Evolutionary conservation across 2,113 vertebrate species (phyloP), one percentile per base, ranked within the genome.

Genomic region (Terrapene triunguis): DNA sequence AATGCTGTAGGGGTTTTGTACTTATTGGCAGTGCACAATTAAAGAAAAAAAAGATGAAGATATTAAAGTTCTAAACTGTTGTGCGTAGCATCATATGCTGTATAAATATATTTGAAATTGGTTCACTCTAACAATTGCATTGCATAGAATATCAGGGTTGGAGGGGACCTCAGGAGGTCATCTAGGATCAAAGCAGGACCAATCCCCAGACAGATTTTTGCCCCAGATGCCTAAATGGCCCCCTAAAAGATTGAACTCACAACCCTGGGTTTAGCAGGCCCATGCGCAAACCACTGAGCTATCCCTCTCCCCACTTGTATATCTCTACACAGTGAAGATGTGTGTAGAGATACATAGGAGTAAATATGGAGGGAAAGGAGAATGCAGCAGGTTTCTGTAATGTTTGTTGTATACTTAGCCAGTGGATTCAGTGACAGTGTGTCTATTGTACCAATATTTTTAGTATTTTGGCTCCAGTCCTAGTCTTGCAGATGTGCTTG

Each of bases 361-460:
- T 24, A 22, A 48, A 35, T 32, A 27, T 24, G 14, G 10, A 87
- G 42, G 11, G 82, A 50, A 81, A 89, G n/a, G 65, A 92, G 82
- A 85, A 91, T 90, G 74, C 22, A 80, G n/a, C 5, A 50, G 50
- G 22, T 85, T 94, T 90, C 65, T 94, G 82, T 72, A 87, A 44
- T 74, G 32, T 93, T 95, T 93, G 59, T 87, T 92, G 25, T 32
- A 32, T 48, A 78, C 48, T 17, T 97, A 93, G 89, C 94, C 65
- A 54, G 62, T 74, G 9, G 12, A 21, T 87, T 91, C 84, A 89
- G 51, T 94, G 91, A 96, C 95, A 96, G 84, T 5, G 7, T 72
- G 57, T 96, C 92, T 96, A 84, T 97, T 98, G 93, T 95, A 97
- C 93, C 87, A 85, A 62, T 21, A 83, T 81, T 62, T 88, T 95